phyloP scores from a whole-genome alignment of 2,113 vertebrate species.

The Drymodes brunneopygia region DNA sequence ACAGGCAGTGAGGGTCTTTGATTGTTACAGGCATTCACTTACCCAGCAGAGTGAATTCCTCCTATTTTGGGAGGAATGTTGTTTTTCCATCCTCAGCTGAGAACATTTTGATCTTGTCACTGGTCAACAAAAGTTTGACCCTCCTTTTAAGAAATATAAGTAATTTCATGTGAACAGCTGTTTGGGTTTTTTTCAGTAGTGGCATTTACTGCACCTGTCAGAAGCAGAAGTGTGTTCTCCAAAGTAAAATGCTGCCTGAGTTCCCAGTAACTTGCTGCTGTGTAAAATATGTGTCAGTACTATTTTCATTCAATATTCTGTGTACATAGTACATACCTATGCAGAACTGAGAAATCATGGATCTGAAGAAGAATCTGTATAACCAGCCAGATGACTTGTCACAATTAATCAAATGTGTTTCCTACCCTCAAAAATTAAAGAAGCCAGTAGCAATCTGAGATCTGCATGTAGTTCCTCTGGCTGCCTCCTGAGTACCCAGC shows the following conservation, averaged over 20 bases:
- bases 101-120: conserved; percentile 12
- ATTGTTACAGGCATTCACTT: background rate
- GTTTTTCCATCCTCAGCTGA: conserved; percentile 13
- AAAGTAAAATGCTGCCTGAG: background rate
- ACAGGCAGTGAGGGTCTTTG: background rate
- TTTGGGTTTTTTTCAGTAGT: background rate
- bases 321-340: background rate
- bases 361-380: background rate
- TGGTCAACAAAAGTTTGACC: background rate
- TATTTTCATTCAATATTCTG: background rate
- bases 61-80: conserved; percentile 22
- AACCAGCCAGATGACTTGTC: background rate
- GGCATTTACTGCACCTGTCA: background rate
- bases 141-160: background rate
- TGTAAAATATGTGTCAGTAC: background rate
- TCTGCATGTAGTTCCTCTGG: background rate
- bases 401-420: background rate
- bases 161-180: background rate
- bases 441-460: background rate
- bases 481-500: background rate
- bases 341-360: background rate
- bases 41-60: background rate
- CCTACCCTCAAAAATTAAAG: background rate
- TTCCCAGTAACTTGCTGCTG: background rate
- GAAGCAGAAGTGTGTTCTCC: background rate